Conservation (phyloP, 2,797 vertebrate species). For the Sciurus vulgaris region DNA sequence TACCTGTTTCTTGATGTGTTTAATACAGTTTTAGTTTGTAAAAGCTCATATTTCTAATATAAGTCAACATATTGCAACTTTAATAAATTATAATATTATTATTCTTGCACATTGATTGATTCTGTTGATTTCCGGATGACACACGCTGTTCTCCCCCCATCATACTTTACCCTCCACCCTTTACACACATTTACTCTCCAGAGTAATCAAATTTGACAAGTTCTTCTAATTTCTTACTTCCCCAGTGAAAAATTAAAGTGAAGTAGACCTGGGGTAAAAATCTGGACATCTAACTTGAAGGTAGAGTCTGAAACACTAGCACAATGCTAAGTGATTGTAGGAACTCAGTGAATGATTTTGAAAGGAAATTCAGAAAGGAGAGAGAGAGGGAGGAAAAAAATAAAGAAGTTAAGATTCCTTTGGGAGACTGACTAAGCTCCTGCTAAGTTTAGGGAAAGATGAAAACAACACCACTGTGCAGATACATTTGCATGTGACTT, state of each 20-base stretch:
- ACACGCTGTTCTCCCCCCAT: background rate
- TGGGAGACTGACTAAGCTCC: background rate
- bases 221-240: slow-evolving; percentile 14
- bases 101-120: slow-evolving; percentile 9
- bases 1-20: background rate
- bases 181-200: background rate
- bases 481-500: background rate
- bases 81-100: background rate
- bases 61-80: background rate
- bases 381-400: background rate
- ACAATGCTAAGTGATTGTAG: background rate
- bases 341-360: background rate
- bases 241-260: background rate
- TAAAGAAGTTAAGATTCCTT: background rate
- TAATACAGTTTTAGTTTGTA: slow-evolving; percentile 41
- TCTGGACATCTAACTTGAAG: background rate
- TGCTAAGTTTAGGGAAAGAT: background rate
- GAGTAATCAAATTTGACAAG: background rate
- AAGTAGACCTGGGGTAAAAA: background rate
- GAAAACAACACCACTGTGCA: background rate
- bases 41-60: background rate
- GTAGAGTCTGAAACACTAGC: slow-evolving; percentile 30
- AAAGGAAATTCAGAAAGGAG: background rate
- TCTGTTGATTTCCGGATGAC: background rate
- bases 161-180: background rate